phyloP scores from a whole-genome alignment of 2,113 vertebrate species.

The Vicugna pacos region DNA sequence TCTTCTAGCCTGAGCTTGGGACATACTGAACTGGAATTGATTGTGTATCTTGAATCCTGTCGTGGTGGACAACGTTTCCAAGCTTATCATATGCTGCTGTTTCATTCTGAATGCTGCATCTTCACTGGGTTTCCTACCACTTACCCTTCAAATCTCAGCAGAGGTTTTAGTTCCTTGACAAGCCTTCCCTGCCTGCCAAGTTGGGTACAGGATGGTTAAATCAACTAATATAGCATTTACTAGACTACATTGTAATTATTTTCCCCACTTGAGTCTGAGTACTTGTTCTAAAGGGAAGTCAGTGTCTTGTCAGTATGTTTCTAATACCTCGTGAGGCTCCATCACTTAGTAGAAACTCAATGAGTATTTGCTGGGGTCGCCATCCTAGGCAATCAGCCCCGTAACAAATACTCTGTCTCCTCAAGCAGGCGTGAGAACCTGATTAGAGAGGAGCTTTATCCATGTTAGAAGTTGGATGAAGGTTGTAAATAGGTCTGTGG shows the following conservation, averaged over 20 bases:
- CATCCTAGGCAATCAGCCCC: neutral
- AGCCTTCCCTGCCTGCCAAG: neutral
- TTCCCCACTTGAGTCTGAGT: neutral
- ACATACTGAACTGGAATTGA: neutral
- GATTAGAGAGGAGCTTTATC: neutral
- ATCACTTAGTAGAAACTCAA: neutral
- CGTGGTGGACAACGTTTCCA: neutral
- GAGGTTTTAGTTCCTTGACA: slow-evolving; percentile 19
- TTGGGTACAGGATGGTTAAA: neutral
- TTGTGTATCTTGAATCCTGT: neutral
- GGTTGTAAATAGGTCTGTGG: neutral
- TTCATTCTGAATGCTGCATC: neutral
- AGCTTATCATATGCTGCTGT: neutral
- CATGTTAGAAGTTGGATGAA: neutral
- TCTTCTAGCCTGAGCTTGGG: neutral
- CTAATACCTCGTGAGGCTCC: neutral
- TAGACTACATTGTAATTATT: neutral
- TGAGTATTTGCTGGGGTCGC: neutral
- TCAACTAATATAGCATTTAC: neutral
- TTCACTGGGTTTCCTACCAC: neutral
- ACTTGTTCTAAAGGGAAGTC: neutral
- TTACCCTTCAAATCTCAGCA: neutral
- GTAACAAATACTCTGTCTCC: neutral
- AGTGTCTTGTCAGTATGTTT: neutral
- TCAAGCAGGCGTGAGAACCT: neutral